A percentile compares a stretch with the other conserved stretches of the same genome.
These are phyloP conservation scores for Leuciscus waleckii DNA, from an alignment of 2,797 vertebrate species.

Conservation along the genomic window DNA sequence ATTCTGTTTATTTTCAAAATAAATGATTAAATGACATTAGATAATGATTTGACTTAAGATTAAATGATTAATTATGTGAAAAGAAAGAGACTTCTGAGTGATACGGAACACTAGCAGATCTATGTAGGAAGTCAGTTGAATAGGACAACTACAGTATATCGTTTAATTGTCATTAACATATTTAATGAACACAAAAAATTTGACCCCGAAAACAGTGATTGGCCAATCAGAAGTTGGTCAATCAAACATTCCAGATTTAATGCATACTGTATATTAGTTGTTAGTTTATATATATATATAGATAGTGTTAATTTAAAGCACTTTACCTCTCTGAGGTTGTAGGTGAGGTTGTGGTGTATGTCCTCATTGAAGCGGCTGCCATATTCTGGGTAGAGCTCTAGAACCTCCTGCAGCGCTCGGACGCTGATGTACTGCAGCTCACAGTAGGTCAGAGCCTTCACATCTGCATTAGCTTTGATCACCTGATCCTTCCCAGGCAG, in stretches of 20 bases:
- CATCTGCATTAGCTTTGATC: constrained; percentile 93
- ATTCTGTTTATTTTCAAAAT: not conserved
- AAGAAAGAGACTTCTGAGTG: not conserved
- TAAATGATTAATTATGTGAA: not conserved
- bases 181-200: not conserved
- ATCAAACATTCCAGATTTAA: not conserved
- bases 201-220: not conserved
- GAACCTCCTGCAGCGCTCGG: constrained; percentile 87
- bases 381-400: constrained; percentile 92
- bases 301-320: not conserved
- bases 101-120: not conserved
- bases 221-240: not conserved
- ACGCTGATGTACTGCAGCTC: constrained; percentile 92
- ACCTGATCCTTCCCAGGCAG: constrained; percentile 84
- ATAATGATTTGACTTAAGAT: not conserved
- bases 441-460: constrained; percentile 96
- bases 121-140: not conserved
- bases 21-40: not conserved
- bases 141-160: not conserved
- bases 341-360: constrained; percentile 93
- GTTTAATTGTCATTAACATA: not conserved
- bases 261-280: not conserved
- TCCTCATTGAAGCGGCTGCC: constrained; percentile 86
- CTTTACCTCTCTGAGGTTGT: constrained; percentile 92
- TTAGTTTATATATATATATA: not conserved